Conservation (phyloP, 2,888 invertebrate genomes). For the Cerceris ruficornis region DNA sequence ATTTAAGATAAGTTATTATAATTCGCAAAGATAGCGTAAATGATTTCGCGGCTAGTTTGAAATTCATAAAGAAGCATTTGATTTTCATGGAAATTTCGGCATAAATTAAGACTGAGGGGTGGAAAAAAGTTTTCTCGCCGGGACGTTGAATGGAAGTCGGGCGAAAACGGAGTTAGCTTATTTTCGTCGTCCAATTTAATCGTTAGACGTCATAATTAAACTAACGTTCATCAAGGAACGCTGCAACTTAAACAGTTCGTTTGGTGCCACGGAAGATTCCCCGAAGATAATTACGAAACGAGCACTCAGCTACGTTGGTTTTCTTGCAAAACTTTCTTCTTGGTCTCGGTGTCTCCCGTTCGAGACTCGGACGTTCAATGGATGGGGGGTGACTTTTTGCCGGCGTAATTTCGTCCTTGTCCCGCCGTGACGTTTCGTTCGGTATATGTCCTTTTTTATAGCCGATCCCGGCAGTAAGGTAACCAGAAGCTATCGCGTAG, state of each 20-base stretch:
- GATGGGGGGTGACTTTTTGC: constrained; percentile 34
- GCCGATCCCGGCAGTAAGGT: constrained; percentile 33
- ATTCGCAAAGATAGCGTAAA: neutral
- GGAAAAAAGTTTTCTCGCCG: constrained; percentile 29
- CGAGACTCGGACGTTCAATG: constrained; percentile 24
- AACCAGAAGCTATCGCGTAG: constrained; percentile 50
- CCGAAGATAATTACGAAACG: constrained; percentile 53
- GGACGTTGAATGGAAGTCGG: constrained; percentile 12
- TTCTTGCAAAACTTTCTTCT: constrained; percentile 47
- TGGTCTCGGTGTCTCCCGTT: constrained; percentile 16
- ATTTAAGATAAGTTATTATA: constrained; percentile 12
- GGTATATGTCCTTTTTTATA: neutral
- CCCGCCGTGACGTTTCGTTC: neutral
- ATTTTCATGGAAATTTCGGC: constrained; percentile 27
- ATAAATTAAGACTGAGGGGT: constrained; percentile 27
- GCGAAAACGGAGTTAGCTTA: constrained; percentile 36
- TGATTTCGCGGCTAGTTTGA: neutral
- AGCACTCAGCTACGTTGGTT: constrained; percentile 52
- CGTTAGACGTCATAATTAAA: constrained; percentile 54
- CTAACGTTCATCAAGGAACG: constrained; percentile 48
- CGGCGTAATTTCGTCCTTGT: constrained; percentile 13
- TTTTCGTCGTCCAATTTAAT: constrained; percentile 50
- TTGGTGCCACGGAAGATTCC: constrained; percentile 25
- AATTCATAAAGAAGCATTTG: constrained; percentile 33
- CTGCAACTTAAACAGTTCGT: constrained; percentile 48